Evolutionary conservation across 2,797 vertebrate species (phyloP), one percentile per base, ranked within the genome.

Genomic region (Kryptolebias ocellatus): DNA sequence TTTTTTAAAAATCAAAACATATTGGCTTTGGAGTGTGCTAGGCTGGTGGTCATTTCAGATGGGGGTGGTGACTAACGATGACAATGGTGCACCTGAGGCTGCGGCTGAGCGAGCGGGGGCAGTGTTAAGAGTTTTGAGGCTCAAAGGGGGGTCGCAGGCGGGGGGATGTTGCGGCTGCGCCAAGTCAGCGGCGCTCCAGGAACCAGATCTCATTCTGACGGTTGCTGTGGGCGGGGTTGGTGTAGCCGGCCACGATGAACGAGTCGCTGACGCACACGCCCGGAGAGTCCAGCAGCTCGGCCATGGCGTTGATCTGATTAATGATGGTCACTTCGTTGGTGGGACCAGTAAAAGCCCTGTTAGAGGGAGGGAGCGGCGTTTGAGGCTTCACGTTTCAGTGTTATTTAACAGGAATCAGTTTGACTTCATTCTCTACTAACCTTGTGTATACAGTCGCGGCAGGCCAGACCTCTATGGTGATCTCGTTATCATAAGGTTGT

Each of bases 201-300:
- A 97, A 96, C 96, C 96, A 96, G 77, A 97, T 95, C 89, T 97
- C 96, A 2, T 96, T 96, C 61, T 92, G 92, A 10, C 94, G 94
- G 66, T 93, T 85, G 80, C 84, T 87, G 31, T 95, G 95, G 1
- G 96, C 95, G 0, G 96, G 96, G 80, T 96, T 97, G 37, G 94
- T 96, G 83, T 96, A 97, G 66, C 95, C 94, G 0, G 96, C 96
- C 29, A 97, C 91, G 10, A 96, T 95, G 89, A 96, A 96, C 0
- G 94, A 94, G 71, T 96, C 88, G 14, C 75, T 92, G 78, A 93
- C 50, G 3, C 86, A 94, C 47, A 88, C 4, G 7, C 72, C 91
- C 0, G 94, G 92, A 4, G 81, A 86, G 59, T 95, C 95, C 16
- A 97, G 89, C 6, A 93, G 52, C 74, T 94, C 95, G 0, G 91